A percentile compares a stretch with the other conserved stretches of the same genome.
phyloP scores from a whole-genome alignment of 2,113 vertebrate species.

The Chelonoidis abingdonii region DNA sequence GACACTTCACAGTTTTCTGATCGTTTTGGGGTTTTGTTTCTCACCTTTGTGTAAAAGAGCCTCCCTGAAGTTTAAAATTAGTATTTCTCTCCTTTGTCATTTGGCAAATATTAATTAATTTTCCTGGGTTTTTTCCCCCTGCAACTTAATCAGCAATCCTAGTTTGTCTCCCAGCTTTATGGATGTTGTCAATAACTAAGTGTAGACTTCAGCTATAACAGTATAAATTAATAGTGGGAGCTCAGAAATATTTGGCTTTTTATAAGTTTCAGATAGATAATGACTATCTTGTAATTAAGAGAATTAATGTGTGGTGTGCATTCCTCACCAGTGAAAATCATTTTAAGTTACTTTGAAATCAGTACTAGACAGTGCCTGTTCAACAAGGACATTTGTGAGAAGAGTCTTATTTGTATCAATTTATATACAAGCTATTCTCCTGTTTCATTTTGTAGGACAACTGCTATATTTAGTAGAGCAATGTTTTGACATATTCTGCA shows the following conservation, averaged over 20 bases:
- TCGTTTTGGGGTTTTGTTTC: not conserved
- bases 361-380: not conserved
- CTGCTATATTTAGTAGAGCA: not conserved
- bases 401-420: not conserved
- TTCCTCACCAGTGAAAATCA: not conserved
- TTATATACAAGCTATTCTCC: not conserved
- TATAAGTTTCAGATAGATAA: not conserved
- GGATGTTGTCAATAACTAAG: not conserved
- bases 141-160: not conserved
- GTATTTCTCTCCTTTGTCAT: not conserved
- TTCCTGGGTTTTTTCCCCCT: not conserved
- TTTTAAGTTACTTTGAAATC: not conserved
- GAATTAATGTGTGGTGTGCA: not conserved
- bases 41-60: fast-evolving
- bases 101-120: not conserved
- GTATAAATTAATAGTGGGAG: not conserved
- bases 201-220: not conserved
- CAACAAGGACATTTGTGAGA: not conserved
- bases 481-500: not conserved
- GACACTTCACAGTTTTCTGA: not conserved
- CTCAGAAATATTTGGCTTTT: not conserved
- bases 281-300: not conserved
- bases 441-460: not conserved
- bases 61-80: not conserved
- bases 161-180: not conserved